phyloP scores from a whole-genome alignment of 1,140 invertebrate species.

The Caenorhabditis latens region DNA sequence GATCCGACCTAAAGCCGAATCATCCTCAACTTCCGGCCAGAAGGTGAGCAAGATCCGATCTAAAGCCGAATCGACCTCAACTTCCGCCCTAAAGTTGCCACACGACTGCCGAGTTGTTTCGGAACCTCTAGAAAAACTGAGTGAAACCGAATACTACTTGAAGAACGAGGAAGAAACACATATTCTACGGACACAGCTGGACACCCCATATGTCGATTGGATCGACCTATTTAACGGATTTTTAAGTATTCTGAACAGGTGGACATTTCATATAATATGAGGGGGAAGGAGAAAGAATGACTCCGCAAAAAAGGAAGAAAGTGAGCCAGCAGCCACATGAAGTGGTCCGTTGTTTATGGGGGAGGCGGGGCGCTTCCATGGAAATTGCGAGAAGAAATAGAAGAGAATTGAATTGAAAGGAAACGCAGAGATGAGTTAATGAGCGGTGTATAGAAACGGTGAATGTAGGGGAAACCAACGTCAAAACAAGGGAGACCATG shows the following conservation, averaged over 20 bases:
- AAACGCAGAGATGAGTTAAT: constrained; percentile 9
- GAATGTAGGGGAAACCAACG: neutral
- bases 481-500: neutral
- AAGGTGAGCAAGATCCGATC: too few relatives aligned
- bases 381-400: constrained; percentile 23
- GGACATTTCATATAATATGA: neutral
- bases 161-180: neutral
- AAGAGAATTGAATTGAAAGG: neutral
- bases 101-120: too few relatives aligned
- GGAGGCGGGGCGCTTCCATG: neutral
- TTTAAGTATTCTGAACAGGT: constrained; percentile 45
- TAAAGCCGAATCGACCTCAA: too few relatives aligned
- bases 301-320: neutral
- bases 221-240: constrained; percentile 27
- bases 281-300: neutral
- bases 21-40: too few relatives aligned
- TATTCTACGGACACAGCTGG: constrained; percentile 12
- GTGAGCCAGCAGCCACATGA: neutral
- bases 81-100: too few relatives aligned
- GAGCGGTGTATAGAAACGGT: neutral
- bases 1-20: too few relatives aligned
- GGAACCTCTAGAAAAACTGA: neutral
- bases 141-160: constrained; percentile 29
- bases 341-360: constrained; percentile 25
- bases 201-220: neutral